Evolutionary conservation across 2,797 vertebrate species (phyloP), one percentile per base, ranked within the genome.

Genomic region (Halcyon smyrnensis): DNA sequence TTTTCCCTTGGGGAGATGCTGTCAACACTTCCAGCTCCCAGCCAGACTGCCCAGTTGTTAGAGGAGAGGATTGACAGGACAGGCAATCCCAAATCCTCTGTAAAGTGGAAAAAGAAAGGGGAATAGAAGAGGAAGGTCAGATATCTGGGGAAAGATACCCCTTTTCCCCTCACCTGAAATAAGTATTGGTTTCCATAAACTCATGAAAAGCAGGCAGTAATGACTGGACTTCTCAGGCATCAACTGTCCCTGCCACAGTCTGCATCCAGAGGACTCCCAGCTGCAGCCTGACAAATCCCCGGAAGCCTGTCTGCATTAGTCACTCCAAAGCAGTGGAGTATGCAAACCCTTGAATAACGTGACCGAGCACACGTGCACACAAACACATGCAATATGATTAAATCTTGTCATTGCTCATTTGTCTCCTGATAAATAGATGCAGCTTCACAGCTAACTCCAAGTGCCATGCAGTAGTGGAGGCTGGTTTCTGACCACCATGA

Each of bases 341-440:
- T n/a, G n/a, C 45, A 71, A 19, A 8, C 15, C 50, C 69, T 13
- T 21, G 64, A 64, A 25, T 34, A 53, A 11, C 34, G 50, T 69
- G 80, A 73, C 39, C n/a, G 79, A 59, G 68, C 18, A n/a, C 27
- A 21, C 2, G 3, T 13, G 24, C 48, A n/a, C n/a, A 43, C 37
- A 18, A 34, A 62, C 1, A 0, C 1, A 0, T 30, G 62, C 43
- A 43, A 1, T 8, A n/a, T 51, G 69, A 51, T 57, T 45, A 45
- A 63, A 57, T 51, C 57, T 27, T 63, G 15, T 8, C 41, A 20
- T 64, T 77, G 34, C 59, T 59, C 51, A n/a, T 46, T 70, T 46
- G 28, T 57, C 39, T 59, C 77, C 57, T 53, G 43, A 15, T 45
- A 32, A 9, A 8, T 45, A 24, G 10, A 6, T 45, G 28, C 41